Evolutionary conservation across 2,797 vertebrate species (phyloP), one percentile per base, ranked within the genome.

Genomic region (Sebastes trivittatus): DNA sequence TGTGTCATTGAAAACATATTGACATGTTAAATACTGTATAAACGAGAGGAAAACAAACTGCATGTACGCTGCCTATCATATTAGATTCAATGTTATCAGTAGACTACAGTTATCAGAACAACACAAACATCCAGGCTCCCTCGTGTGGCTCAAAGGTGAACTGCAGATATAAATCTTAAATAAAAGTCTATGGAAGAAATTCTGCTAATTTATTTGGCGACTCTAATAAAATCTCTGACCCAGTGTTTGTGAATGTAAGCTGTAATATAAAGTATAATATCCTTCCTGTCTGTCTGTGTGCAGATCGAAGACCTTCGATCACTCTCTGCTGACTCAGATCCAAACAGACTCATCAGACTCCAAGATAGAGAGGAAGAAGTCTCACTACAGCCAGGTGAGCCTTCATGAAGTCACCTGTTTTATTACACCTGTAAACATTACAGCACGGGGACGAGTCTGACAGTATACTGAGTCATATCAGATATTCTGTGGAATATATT

Each of bases 341-440:
- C 95, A 96, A 78, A 92, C 85, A 30, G 97, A 98, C 80, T 85
- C 67, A n/a, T 85, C 67, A n/a, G 95, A 97, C 38, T 79, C 93
- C 25, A 99, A 98, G 93, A 73, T 80, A 8, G 97, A 98, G 88
- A 96, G 97, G 85, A 99, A 98, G 85, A 99, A 98, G 90, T 95
- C 93, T 42, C 95, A 94, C 38, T 97, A 97, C 86, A 97, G 94
- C 91, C 97, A 98, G 96, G 97, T 99, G 87, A 91, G 78, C 4
- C 0, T 22, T 75, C n/a, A 16, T 2, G 10, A 59, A 4, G 5
- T 9, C 6, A 56, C 22, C 25, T 9, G 6, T 59, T 63, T 86
- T 63, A 76, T 67, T 14, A 27, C 72, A 46, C 4, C 32, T 49
- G 4, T 46, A 70, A 85, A 66, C 34, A 18, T 42, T 14, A 58